Base-by-base conservation (phyloP, 2,888 invertebrate species). In the Erannis defoliaria region DNA sequence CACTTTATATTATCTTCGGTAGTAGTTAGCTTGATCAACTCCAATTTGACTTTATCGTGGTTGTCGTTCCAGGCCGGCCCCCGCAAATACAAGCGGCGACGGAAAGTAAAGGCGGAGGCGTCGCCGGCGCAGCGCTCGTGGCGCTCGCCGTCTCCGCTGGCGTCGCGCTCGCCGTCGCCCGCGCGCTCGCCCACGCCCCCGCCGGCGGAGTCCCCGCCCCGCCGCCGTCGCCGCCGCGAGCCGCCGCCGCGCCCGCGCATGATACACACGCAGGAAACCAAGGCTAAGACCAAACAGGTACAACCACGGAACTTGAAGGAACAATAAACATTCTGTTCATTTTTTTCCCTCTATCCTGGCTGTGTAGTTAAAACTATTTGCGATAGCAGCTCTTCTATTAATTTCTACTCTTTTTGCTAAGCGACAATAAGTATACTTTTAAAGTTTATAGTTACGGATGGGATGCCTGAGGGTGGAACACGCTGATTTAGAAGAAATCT, bases 11-110 rank as follows among this genome's bases (percentile, higher is more conserved):
- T n/a, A n/a, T n/a, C n/a, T n/a, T n/a, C n/a, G n/a, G n/a, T n/a
- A n/a, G n/a, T n/a, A n/a, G n/a, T n/a, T n/a, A n/a, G n/a, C n/a
- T n/a, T n/a, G n/a, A n/a, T n/a, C n/a, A n/a, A n/a, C n/a, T n/a
- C n/a, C n/a, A n/a, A 1, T 29, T 29, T 29, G 4, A 29, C 29
- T 29, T 8, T 6, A 37, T 37, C 35, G 35, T 9, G 42, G 6
- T 43, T 1, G 37, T 29, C 26, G 18, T 74, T 70, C 8, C 74
- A 96, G 94, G 94, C 95, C 43, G 97, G 95, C 0, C 96, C 96
- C 0, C 93, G 97, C 1, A 97, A 97, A 77, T 97, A 97, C 83
- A 97, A 97, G 81, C 94, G 97, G 0, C 93, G 97, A 55, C 95
- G 97, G 71, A 97, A 97, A 86, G 77, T 96, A 16, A 96, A 96